These are phyloP conservation scores for Orthonyx spaldingii DNA, from an alignment of 2,113 vertebrate genomes.

Conservation along the genomic window DNA sequence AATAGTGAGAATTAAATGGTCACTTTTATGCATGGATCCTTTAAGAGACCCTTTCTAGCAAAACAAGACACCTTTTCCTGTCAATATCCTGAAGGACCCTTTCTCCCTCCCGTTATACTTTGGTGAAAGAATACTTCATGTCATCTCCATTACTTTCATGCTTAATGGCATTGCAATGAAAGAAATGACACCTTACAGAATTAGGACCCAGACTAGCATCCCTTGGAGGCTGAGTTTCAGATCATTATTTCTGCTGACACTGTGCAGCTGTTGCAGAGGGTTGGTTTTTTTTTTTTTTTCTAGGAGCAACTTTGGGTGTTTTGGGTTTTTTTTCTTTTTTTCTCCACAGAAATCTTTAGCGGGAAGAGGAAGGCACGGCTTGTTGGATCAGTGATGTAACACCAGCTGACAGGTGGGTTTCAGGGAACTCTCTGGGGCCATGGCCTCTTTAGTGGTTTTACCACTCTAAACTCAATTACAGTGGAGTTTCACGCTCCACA, in stretches of 20 bases:
- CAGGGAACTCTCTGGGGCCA: conserved; percentile 87
- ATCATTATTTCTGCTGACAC: conserved; percentile 80
- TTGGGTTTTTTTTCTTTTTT: conserved; percentile 6
- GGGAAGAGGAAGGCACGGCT: conserved; percentile 64
- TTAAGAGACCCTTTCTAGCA: not conserved
- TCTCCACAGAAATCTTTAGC: conserved; percentile 71
- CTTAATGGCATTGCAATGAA: conserved; percentile 44
- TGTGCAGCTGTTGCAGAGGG: conserved; percentile 75
- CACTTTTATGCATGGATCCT: not conserved
- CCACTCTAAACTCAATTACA: conserved; percentile 84
- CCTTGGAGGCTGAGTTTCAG: conserved; percentile 71
- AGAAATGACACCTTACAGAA: conserved; percentile 63
- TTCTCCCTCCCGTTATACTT: not conserved
- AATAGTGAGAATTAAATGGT: not conserved
- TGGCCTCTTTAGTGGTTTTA: conserved; percentile 79
- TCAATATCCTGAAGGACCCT: not conserved
- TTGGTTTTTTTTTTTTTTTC: conserved; percentile 36
- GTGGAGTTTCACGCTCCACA: conserved; percentile 74
- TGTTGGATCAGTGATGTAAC: conserved; percentile 87
- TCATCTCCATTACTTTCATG: conserved; percentile 58
- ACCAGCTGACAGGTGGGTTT: conserved; percentile 93
- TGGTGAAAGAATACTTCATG: conserved; percentile 31
- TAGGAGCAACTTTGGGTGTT: conserved; percentile 51
- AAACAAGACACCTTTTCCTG: conserved; percentile 6
- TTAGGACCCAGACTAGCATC: conserved; percentile 48